These are phyloP conservation scores for Tenualosa thibaudeaui DNA, from an alignment of 2,797 vertebrate genomes.

Conservation along the genomic window DNA sequence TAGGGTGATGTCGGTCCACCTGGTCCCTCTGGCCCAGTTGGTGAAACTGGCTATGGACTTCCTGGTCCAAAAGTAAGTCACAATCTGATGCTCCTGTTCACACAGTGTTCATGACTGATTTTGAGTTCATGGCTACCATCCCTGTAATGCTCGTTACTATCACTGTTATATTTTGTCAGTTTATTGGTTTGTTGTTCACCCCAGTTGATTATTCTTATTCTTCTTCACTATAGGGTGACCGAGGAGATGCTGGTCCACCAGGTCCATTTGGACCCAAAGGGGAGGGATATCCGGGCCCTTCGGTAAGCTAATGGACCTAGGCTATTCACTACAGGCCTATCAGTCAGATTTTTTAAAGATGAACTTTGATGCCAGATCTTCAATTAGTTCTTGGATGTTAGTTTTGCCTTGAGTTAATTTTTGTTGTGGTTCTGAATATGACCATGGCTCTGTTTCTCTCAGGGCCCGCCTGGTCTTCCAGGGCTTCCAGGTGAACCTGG, in stretches of 20 bases:
- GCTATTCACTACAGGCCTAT: background rate
- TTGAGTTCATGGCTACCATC: background rate
- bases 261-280: conserved; percentile 87
- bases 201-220: conserved; percentile 20
- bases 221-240: conserved; percentile 76
- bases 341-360: background rate
- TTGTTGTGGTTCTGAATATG: background rate
- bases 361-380: background rate
- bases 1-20: conserved; percentile 84
- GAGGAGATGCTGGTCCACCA: conserved; percentile 74
- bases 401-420: background rate
- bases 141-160: background rate
- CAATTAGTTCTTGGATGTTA: background rate
- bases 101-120: background rate
- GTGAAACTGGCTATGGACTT: conserved; percentile 87
- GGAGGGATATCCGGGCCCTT: conserved; percentile 82
- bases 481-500: conserved; percentile 82
- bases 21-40: conserved; percentile 80
- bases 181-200: background rate
- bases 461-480: conserved; percentile 84
- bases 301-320: conserved; percentile 67
- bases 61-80: conserved; percentile 85
- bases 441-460: conserved; percentile 27
- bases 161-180: conserved; percentile 29
- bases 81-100: background rate